Evolutionary conservation across 2,113 vertebrate species (phyloP), one percentile per base, ranked within the genome.

Genomic region (Rhinopithecus roxellana): DNA sequence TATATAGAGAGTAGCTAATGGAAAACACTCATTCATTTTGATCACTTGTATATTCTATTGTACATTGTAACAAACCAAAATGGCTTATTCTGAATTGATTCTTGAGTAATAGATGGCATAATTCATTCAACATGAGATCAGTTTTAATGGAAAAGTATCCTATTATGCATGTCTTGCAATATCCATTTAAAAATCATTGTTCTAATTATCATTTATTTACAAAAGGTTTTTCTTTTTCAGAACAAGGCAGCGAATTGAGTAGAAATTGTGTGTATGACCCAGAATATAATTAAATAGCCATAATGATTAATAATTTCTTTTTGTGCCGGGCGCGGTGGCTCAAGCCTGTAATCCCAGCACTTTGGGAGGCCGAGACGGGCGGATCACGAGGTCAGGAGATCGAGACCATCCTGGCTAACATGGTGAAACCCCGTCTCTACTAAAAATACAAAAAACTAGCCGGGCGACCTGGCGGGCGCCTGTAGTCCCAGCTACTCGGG

Each of bases 1-100:
- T 35, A 27, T 90, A 69, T 32, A 55, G 32, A 69, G 48, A 59
- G 30, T 64, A 92, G 80, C 45, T 96, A 95, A 85, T 86, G 59
- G 16, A 48, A 95, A 94, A 84, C 8, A 81, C 6, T 45, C 82
- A 52, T 89, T 96, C 35, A 17, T 83, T 90, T 94, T 95, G 43
- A 84, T 85, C 5, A 69, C 69, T 52, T 25, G 22, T 80, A 81
- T 70, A 69, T 80, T 83, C 59, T 88, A 27, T 85, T 80, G 10
- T 69, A 45, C 45, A 61, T 77, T 90, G 91, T 95, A 57, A 88
- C 57, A 97, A 94, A 69, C 61, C 25, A 43, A 69, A 82, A 85
- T 89, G 82, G 16, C 22, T 90, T 89, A 22, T 92, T 94, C 84
- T 82, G 77, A 94, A 96, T 88, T 90, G 27, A 92, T 80, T 92